Base-by-base conservation (phyloP, 2,797 vertebrate species). In the Rousettus madagascariensis region DNA sequence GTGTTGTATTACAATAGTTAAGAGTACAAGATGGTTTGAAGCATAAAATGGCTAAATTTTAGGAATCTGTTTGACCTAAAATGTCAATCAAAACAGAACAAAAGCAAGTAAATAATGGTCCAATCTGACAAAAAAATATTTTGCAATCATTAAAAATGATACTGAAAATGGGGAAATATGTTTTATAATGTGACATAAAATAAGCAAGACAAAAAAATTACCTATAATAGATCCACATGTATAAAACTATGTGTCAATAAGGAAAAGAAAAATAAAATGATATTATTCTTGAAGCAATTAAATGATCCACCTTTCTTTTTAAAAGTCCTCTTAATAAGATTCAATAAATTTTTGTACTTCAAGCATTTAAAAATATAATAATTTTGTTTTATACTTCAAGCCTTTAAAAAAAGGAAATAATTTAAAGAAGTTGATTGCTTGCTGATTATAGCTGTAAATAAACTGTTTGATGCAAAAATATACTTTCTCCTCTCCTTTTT, bases 401-500 rank as follows among this genome's bases (percentile, higher is more conserved):
- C 6, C 43, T 86, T 91, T 94, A 78, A 69, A 86, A 92, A 92
- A 55, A 33, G 82, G 61, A 96, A 83, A 61, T 77, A 75, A 94
- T 85, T 78, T 89, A 91, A 97, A 78, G 71, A 85, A 26, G 15
- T n/a, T 77, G 63, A 83, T 41, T 89, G n/a, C 43, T 91, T 95
- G 20, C 0, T 7, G 83, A 69, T 89, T 69, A 77, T 1, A 90
- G 72, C 53, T 61, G 38, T 90, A 96, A 94, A 92, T 91, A 94
- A 86, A 82, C 9, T 77, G 61, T 41, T 63, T 69, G 17, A 74
- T 84, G 12, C 57, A 92, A 74, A 95, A 94, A 86, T 55, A 59
- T n/a, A 94, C 65, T 97, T 89, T 79, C 15, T 88, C 57, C 51
- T 84, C n/a, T 77, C 78, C 53, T 95, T 90, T 77, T 85, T 83